A percentile compares a stretch with the other conserved stretches of the same genome.
Evolutionary conservation across 2,797 vertebrate genomes (phyloP).

Genomic region (Ispidina picta): DNA sequence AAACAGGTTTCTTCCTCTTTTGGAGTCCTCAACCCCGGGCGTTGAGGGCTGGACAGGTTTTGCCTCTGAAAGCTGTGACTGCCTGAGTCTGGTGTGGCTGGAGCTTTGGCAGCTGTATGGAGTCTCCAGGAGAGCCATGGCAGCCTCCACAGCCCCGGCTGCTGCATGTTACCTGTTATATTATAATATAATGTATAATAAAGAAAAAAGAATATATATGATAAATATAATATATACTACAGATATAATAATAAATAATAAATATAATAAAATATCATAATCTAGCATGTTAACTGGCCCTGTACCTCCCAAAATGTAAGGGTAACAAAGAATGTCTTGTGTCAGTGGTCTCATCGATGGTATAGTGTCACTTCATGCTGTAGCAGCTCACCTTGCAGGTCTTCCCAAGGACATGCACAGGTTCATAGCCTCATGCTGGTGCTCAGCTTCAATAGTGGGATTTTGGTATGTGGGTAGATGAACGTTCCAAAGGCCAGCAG

Average conservation of each 20-base stretch:
- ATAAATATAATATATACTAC: too few species aligned
- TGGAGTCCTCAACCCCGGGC: background rate
- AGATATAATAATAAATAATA: too few species aligned
- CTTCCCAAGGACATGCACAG: background rate
- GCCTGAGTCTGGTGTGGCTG: background rate
- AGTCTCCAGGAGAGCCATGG: background rate
- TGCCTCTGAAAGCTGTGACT: background rate
- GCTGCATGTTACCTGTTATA: background rate
- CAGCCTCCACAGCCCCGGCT: background rate
- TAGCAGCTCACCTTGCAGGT: background rate
- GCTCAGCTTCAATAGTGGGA: background rate
- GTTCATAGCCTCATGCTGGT: rapidly evolving
- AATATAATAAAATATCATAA: background rate
- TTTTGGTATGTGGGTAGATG: background rate
- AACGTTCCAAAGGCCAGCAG: background rate
- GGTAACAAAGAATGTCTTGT: background rate
- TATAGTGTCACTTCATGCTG: rapidly evolving
- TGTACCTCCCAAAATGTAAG: background rate
- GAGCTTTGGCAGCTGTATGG: background rate
- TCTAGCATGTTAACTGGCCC: background rate
- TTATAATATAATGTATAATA: too few species aligned
- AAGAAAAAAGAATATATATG: too few species aligned
- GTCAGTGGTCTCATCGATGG: background rate
- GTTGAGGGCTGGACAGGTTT: background rate
- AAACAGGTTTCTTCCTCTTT: background rate